Percentiles rank a stretch among this genome's conserved stretches.
Evolutionary conservation across 2,797 vertebrate species (phyloP).

Genomic region (Cyprinodon diabolis): DNA sequence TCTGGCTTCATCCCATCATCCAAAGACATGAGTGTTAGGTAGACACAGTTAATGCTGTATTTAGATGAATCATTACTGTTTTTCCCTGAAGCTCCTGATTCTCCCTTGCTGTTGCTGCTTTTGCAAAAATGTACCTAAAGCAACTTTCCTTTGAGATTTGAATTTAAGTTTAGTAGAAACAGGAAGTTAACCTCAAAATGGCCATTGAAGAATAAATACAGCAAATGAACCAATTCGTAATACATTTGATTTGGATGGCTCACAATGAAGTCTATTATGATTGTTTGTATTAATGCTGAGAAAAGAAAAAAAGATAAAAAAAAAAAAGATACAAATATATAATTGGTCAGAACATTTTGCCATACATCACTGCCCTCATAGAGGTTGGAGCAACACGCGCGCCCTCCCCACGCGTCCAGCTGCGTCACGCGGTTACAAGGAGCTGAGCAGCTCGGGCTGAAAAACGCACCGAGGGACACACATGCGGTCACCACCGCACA

Average conservation of each 20-base stretch:
- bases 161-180: background rate
- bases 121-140: background rate
- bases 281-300: background rate
- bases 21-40: too few relatives aligned
- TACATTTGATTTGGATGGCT: too few relatives aligned
- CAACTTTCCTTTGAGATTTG: background rate
- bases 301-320: background rate
- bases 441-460: conserved; percentile 41
- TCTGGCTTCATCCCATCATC: too few relatives aligned
- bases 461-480: conserved; percentile 6
- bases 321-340: background rate
- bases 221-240: background rate
- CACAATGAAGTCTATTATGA: too few relatives aligned
- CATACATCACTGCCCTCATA: background rate
- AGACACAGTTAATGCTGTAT: too few relatives aligned
- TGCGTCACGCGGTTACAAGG: conserved; percentile 63
- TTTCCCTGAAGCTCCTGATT: background rate
- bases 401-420: background rate
- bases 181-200: background rate
- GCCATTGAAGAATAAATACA: background rate
- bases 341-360: background rate
- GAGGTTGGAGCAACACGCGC: background rate
- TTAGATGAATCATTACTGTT: too few relatives aligned
- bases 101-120: background rate
- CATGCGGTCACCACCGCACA: background rate